A percentile compares a stretch with the other conserved stretches of the same genome.
Evolutionary conservation across 2,797 vertebrate species (phyloP).

Genomic region (Parauchenoglanis ngamensis): DNA sequence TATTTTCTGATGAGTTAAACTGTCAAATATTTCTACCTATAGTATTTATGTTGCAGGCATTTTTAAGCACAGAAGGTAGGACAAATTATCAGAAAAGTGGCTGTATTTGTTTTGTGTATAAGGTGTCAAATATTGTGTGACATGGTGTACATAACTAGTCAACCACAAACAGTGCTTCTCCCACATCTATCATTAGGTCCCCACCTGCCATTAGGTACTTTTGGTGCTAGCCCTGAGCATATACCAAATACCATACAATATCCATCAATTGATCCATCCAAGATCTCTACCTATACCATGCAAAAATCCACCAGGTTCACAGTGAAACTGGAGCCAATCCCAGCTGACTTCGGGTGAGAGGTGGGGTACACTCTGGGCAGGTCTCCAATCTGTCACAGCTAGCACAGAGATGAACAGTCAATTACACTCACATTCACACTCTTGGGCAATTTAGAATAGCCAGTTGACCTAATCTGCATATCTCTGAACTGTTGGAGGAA

Average conservation of each 20-base stretch:
- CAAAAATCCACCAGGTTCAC: too few relatives aligned
- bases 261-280: too few relatives aligned
- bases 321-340: too few relatives aligned
- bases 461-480: too few relatives aligned
- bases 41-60: background rate
- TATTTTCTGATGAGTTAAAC: background rate
- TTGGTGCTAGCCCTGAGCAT: background rate
- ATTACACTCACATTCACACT: too few relatives aligned
- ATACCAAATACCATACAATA: background rate
- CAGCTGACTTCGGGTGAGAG: too few relatives aligned
- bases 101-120: background rate
- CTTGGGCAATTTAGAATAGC: too few relatives aligned
- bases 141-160: background rate
- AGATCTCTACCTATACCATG: too few relatives aligned
- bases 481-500: too few relatives aligned
- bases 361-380: too few relatives aligned
- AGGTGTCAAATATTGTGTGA: background rate
- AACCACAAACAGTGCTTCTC: background rate
- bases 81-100: background rate
- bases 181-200: background rate
- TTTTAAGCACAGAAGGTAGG: background rate
- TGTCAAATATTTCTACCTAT: background rate
- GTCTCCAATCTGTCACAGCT: too few relatives aligned
- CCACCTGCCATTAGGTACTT: background rate
- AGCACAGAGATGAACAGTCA: too few relatives aligned